Percentiles rank a stretch among this genome's conserved stretches.
Evolutionary conservation across 2,888 invertebrate genomes (phyloP).

Genomic region (Aphidius colemani): DNA sequence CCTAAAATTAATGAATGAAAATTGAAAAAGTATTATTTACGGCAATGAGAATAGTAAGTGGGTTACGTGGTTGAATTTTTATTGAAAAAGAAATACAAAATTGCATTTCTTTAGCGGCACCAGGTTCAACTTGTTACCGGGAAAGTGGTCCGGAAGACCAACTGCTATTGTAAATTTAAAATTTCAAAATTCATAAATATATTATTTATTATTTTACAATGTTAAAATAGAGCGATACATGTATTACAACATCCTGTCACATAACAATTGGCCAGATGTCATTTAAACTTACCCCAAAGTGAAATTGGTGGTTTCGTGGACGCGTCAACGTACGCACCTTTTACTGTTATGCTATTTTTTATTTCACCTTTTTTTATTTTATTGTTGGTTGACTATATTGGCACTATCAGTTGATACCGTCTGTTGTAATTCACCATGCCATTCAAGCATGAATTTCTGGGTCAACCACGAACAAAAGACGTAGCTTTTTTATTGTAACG

Average conservation of each 20-base stretch:
- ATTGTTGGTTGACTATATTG: constrained; percentile 27
- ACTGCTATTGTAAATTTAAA: constrained; percentile 21
- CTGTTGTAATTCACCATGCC: no score
- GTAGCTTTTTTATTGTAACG: no score
- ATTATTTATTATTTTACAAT: constrained; percentile 3
- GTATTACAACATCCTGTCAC: constrained; percentile 34
- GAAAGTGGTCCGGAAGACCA: constrained; percentile 32
- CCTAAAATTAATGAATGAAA: neutral
- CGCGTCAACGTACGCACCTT: constrained; percentile 23
- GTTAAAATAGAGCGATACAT: constrained; percentile 15
- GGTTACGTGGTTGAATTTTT: constrained; percentile 25
- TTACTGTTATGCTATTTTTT: neutral
- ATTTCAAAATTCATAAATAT: constrained; percentile 8
- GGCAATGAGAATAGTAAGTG: constrained; percentile 12
- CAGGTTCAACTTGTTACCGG: constrained; percentile 23
- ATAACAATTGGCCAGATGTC: constrained; percentile 37
- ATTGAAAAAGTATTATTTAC: neutral
- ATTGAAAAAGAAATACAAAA: constrained; percentile 19
- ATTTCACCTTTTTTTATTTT: constrained; percentile 19
- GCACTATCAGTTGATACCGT: no score
- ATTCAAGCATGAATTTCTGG: no score
- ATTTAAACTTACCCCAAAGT: constrained; percentile 18
- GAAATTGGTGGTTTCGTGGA: constrained; percentile 30
- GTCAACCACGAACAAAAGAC: no score
- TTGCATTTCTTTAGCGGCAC: constrained; percentile 21